Evolutionary conservation across 2,888 invertebrate genomes (phyloP).

Genomic region (Noctua janthe): DNA sequence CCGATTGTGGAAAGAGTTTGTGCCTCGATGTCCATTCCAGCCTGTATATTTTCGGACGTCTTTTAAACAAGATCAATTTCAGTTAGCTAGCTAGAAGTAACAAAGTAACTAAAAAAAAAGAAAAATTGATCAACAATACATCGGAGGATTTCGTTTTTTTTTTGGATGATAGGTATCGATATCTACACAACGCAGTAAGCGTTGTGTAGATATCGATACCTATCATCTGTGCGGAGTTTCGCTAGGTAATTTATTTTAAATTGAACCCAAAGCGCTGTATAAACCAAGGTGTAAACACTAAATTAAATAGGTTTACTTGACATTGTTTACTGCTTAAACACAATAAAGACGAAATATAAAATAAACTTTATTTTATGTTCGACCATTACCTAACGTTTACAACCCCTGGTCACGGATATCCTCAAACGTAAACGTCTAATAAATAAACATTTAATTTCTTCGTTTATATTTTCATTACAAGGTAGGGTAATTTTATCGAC

Average conservation of each 20-base stretch:
- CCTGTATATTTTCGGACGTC: too few species aligned
- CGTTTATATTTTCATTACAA: slow-evolving; percentile 28
- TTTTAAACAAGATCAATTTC: too few species aligned
- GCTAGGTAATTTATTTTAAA: not conserved
- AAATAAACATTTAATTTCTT: slow-evolving; percentile 54
- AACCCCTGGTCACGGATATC: slow-evolving; percentile 48
- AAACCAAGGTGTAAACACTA: slow-evolving; percentile 10
- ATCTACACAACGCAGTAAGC: too few species aligned
- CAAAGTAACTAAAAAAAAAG: too few species aligned
- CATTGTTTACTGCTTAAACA: slow-evolving; percentile 46
- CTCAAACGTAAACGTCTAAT: slow-evolving; percentile 38
- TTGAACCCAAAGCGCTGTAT: not conserved
- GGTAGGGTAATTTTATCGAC: slow-evolving; percentile 21
- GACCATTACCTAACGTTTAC: slow-evolving; percentile 51
- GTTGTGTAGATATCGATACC: not conserved
- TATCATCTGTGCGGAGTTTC: not conserved
- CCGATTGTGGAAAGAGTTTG: too few species aligned
- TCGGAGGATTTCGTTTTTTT: too few species aligned
- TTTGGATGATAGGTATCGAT: too few species aligned
- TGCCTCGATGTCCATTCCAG: too few species aligned
- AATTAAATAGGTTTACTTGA: slow-evolving; percentile 31
- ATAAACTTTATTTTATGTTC: slow-evolving; percentile 52
- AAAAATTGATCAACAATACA: too few species aligned
- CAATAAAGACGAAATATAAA: slow-evolving; percentile 52
- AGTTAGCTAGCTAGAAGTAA: too few species aligned